A percentile compares a stretch with the other conserved stretches of the same genome.
phyloP scores from a whole-genome alignment of 92 coral and sea anemone genomes.

The Siderastrea siderea region DNA sequence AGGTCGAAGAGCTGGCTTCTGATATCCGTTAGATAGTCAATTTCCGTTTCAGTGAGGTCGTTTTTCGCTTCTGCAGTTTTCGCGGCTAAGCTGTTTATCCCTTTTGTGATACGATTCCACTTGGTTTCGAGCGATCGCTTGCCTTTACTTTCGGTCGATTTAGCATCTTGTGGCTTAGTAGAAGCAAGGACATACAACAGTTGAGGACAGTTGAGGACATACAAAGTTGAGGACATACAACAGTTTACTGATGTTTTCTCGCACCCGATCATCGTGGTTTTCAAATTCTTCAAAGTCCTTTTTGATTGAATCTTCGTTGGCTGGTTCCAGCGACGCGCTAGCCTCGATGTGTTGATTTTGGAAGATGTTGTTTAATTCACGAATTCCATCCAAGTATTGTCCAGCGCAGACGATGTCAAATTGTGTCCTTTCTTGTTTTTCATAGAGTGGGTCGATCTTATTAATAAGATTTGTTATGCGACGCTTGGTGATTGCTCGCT shows the following conservation, averaged over 20 bases:
- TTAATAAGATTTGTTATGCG: too few species aligned
- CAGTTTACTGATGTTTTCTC: conserved; percentile 39
- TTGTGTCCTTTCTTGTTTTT: neutral
- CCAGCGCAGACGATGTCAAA: conserved; percentile 44
- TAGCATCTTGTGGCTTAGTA: conserved; percentile 4
- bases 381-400: conserved; percentile 28
- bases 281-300: conserved; percentile 51
- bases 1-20: neutral
- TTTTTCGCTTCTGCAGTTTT: neutral
- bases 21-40: neutral
- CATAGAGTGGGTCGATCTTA: too few species aligned
- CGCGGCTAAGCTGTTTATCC: neutral
- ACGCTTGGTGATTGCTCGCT: too few species aligned
- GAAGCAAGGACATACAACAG: conserved; percentile 9
- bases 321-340: neutral
- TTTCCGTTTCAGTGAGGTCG: neutral
- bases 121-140: conserved; percentile 9
- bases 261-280: conserved; percentile 46
- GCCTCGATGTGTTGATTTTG: too few species aligned
- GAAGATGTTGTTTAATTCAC: neutral
- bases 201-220: conserved; percentile 7
- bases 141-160: conserved; percentile 19
- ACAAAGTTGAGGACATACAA: conserved; percentile 19
- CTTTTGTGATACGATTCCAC: conserved; percentile 32
- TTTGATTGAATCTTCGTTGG: conserved; percentile 16